phyloP scores from a whole-genome alignment of 2,888 invertebrate genomes.

The Xestoiulus laeticollis region DNA sequence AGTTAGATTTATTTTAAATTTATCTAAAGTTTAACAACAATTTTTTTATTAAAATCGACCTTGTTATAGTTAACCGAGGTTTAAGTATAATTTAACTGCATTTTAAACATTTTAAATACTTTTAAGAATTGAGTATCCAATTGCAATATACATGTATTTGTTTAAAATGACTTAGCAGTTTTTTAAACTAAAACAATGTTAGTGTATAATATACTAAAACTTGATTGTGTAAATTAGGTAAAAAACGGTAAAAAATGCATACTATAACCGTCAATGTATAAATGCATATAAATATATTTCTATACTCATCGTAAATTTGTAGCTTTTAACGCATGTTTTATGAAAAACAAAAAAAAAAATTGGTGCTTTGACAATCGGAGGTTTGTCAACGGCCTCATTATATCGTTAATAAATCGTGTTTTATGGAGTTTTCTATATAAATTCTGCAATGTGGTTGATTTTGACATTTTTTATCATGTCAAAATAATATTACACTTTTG shows the following conservation, averaged over 20 bases:
- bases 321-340: background rate
- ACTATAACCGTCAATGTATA: background rate
- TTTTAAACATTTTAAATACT: no score
- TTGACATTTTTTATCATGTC: background rate
- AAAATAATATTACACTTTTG: background rate
- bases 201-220: background rate
- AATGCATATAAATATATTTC: background rate
- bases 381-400: background rate
- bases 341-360: background rate
- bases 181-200: background rate
- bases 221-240: background rate
- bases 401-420: background rate
- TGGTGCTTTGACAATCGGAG: constrained; percentile 25
- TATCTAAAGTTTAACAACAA: no score
- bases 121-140: no score
- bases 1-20: no score
- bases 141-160: no score
- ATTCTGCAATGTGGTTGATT: background rate
- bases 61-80: no score
- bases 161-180: background rate
- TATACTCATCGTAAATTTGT: background rate
- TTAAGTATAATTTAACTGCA: no score
- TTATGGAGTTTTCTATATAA: background rate
- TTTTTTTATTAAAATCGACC: no score
- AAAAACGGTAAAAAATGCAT: background rate